Evolutionary conservation across 1,140 invertebrate genomes (phyloP), one percentile per base, ranked within the genome.

Genomic region (Drosophila busckii): DNA sequence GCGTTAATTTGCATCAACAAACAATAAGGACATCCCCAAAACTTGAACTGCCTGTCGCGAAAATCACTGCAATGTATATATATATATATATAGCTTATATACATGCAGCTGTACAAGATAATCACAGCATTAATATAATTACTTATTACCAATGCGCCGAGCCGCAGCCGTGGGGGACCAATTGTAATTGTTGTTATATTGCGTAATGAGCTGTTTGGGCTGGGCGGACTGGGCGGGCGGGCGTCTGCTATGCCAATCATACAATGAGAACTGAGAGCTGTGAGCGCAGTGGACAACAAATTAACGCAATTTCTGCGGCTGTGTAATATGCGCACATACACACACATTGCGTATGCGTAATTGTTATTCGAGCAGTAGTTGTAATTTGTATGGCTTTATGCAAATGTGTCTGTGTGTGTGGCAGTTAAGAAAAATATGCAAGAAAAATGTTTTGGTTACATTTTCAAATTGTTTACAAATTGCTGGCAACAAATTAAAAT

Each of bases 151-250:
- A 29, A 59, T 59, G 55, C 29, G 28, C n/a, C n/a, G n/a, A n/a
- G n/a, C n/a, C n/a, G 42, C 28, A 28, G 12, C 31, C 35, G 55
- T 20, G 49, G n/a, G 41, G 40, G 26, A n/a, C n/a, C 28, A 5
- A 31, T 54, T 48, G 44, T 55, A 35, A 38, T 54, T 61, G 50
- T 54, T 25, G 20, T 9, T 15, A 22, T 20, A 49, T 48, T 48
- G 63, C 45, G 34, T 67, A 67, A 67, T 63, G 59, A 62, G 63
- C 59, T 67, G 40, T 58, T 66, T 67, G 59, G 45, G 17, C 28
- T 46, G 52, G 35, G 37, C 35, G 54, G n/a, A n/a, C n/a, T n/a
- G n/a, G n/a, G n/a, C n/a, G n/a, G n/a, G n/a, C n/a, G n/a, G n/a
- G n/a, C n/a, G n/a, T n/a, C n/a, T n/a, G n/a, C n/a, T n/a, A n/a